Evolutionary conservation across 2,113 vertebrate species (phyloP).

Genomic region (Cranoglanis bouderius): DNA sequence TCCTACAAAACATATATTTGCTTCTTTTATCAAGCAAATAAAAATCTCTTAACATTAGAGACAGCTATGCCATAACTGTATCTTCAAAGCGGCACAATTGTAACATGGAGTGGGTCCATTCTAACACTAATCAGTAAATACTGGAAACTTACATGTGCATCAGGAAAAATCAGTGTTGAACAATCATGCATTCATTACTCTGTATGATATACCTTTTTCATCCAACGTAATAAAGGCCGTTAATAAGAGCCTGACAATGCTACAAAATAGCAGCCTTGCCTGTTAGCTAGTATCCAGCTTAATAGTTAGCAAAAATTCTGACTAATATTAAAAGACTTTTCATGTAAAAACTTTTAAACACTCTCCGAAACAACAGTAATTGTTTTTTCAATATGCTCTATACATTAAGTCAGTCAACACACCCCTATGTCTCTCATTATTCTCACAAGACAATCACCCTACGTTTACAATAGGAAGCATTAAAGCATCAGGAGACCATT

Average conservation of each 20-base stretch:
- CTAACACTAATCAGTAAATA: not conserved
- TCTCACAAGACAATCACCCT: not conserved
- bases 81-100: not conserved
- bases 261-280: not conserved
- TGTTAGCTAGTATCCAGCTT: not conserved
- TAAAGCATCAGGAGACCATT: too few species aligned
- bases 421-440: not conserved
- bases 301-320: not conserved
- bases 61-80: not conserved
- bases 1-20: not conserved
- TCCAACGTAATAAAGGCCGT: not conserved
- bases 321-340: not conserved
- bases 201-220: not conserved
- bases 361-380: not conserved
- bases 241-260: not conserved
- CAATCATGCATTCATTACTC: not conserved
- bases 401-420: not conserved
- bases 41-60: not conserved
- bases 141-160: not conserved
- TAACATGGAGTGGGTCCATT: not conserved
- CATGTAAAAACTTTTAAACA: not conserved
- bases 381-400: not conserved
- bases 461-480: too few species aligned
- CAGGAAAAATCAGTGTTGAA: not conserved
- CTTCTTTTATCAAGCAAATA: not conserved